phyloP scores from a whole-genome alignment of 1,140 invertebrate species.

The Rhagoletis pomonella region DNA sequence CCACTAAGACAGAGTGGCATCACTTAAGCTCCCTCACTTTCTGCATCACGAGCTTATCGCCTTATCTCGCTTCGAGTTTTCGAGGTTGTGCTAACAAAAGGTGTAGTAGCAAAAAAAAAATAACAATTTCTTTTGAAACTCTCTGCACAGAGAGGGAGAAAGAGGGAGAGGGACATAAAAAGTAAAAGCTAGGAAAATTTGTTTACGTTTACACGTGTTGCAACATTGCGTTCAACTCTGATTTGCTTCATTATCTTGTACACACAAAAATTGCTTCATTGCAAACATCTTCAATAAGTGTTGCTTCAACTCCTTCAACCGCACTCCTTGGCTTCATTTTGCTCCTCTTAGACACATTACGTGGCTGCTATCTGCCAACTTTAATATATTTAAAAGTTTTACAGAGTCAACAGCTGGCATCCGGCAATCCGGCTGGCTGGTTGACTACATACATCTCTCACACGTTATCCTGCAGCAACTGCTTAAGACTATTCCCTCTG shows the following conservation, averaged over 20 bases:
- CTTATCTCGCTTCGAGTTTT: too few species aligned
- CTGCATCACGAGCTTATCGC: too few species aligned
- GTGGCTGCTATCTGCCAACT: neutral
- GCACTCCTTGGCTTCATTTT: neutral
- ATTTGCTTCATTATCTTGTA: too few species aligned
- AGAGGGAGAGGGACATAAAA: neutral
- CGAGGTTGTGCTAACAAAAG: too few species aligned
- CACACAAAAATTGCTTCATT: too few species aligned
- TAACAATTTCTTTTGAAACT: too few species aligned
- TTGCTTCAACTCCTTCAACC: too few species aligned
- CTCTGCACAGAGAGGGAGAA: neutral
- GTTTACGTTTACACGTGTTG: neutral
- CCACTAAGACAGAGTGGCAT: too few species aligned
- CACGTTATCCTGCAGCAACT: neutral
- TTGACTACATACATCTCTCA: neutral
- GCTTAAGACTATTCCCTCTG: constrained; percentile 1
- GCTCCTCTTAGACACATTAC: neutral
- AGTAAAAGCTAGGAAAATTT: neutral
- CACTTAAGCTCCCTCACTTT: too few species aligned
- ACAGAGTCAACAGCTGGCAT: constrained; percentile 42
- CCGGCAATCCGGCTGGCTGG: neutral
- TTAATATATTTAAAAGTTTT: constrained; percentile 52
- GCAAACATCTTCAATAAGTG: too few species aligned
- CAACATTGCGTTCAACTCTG: neutral
- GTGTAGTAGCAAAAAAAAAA: too few species aligned